These are phyloP conservation scores for Lasiommata megera DNA, from an alignment of 2,888 invertebrate species.

Conservation along the genomic window DNA sequence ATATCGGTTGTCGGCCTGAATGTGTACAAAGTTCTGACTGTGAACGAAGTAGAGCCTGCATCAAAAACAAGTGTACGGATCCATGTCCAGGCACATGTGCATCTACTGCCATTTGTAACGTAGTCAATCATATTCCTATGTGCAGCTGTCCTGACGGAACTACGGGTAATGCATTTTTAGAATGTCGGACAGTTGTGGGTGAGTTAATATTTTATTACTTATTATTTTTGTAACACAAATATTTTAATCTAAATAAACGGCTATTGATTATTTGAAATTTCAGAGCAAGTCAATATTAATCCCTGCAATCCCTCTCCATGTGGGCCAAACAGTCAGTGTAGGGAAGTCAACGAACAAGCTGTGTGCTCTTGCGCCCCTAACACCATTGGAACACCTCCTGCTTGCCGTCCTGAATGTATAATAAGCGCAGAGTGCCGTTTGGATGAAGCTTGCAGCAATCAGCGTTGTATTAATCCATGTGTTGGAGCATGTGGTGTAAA, in stretches of 20 bases:
- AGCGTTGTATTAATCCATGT: slow-evolving; percentile 88
- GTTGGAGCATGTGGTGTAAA: slow-evolving; percentile 86
- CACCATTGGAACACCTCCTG: slow-evolving; percentile 84
- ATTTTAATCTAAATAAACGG: neutral
- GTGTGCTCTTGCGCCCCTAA: slow-evolving; percentile 85
- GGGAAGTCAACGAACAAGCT: slow-evolving; percentile 83
- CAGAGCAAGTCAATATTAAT: slow-evolving; percentile 75
- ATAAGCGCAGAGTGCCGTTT: slow-evolving; percentile 86
- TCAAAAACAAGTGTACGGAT: slow-evolving; percentile 87
- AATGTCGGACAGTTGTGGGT: slow-evolving; percentile 81
- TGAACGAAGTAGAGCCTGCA: slow-evolving; percentile 85
- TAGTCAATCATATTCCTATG: slow-evolving; percentile 83
- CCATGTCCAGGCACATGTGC: slow-evolving; percentile 92
- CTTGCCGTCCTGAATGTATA: slow-evolving; percentile 87
- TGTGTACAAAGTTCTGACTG: slow-evolving; percentile 89
- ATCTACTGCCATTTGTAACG: slow-evolving; percentile 86
- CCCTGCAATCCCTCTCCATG: slow-evolving; percentile 85
- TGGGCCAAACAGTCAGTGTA: slow-evolving; percentile 84
- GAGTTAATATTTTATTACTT: slow-evolving; percentile 30
- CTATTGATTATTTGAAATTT: slow-evolving; percentile 37
- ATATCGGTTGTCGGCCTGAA: slow-evolving; percentile 88
- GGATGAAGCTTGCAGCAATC: slow-evolving; percentile 86
- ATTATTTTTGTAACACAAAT: neutral
- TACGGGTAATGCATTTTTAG: slow-evolving; percentile 86
- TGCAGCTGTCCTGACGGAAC: slow-evolving; percentile 83